Evolutionary conservation across 2,113 vertebrate species (phyloP), one percentile per base, ranked within the genome.

Genomic region (Spilogale gracilis): DNA sequence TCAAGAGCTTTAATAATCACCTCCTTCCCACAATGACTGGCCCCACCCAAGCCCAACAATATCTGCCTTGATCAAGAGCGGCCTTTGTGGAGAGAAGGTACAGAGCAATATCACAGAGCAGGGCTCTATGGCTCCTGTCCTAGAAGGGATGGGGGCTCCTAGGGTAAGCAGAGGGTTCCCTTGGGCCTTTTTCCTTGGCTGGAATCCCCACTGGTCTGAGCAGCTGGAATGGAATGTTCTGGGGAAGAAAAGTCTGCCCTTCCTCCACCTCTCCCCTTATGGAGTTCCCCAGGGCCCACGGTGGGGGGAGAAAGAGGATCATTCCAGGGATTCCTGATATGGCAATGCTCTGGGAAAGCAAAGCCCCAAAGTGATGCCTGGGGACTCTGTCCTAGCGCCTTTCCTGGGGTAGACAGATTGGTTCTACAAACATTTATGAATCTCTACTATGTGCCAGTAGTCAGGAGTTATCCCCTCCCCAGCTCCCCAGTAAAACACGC

Each of bases 191-290:
- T 88, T 97, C 93, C 93, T 97, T 98, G 98, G 98, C 98, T 95
- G 71, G 88, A 81, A 97, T 96, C 95, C 96, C 94, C 79, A 92
- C n/a, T 43, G 73, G 97, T 89, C 97, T 98, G 96, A 97, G 91
- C 92, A 96, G 96, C 65, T 71, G 32, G 98, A 98, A 98, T 98
- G 97, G 98, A 98, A 98, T 98, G 98, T 98, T 96, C 98, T 82
- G 76, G 87, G 96, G 95, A 96, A 79, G 91, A 85, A 96, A 93
- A 50, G 90, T 56, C 96, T 63, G 84, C 88, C 92, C 95, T 88
- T 95, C 96, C 95, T 74, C 96, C 95, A 87, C 56, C 16, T 71
- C 78, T 96, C 96, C 92, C 89, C 94, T 95, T 96, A 95, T 67
- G 93, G 97, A 94, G 93, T 63, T 94, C 85, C 79, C 60, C 50